Evolutionary conservation across 1,140 invertebrate genomes (phyloP).

Genomic region (Nasonia vitripennis): DNA sequence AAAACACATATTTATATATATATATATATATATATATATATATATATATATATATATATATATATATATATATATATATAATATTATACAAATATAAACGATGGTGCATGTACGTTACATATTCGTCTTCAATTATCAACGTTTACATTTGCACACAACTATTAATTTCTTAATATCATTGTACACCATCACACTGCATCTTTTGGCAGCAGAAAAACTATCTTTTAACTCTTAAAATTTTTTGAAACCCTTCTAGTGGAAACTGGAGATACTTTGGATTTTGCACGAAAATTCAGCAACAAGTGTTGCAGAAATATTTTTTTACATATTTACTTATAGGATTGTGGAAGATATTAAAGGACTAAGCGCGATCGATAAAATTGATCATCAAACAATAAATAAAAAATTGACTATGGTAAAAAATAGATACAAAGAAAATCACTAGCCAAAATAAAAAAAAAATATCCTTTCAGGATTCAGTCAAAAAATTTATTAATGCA

Average conservation of each 20-base stretch:
- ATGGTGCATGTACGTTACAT: constrained; percentile 24
- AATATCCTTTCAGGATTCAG: constrained; percentile 2
- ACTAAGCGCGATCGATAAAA: neutral
- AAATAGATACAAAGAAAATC: constrained; percentile 15
- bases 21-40: neutral
- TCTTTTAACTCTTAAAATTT: constrained; percentile 29
- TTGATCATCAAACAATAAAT: constrained; percentile 23
- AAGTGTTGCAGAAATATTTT: constrained; percentile 7
- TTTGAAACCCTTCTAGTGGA: constrained; percentile 8
- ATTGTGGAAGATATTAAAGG: constrained; percentile 28
- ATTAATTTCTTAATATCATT: constrained; percentile 43
- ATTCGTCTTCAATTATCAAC: constrained; percentile 15
- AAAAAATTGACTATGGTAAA: constrained; percentile 8
- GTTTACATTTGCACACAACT: constrained; percentile 40
- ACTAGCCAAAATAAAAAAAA: constrained; percentile 37
- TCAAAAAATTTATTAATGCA: constrained; percentile 18
- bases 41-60: constrained; percentile 1
- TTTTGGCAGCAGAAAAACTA: constrained; percentile 32
- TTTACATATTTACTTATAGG: constrained; percentile 30
- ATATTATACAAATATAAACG: constrained; percentile 48
- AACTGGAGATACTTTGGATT: neutral
- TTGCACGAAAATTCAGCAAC: constrained; percentile 10
- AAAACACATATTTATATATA: constrained; percentile 33
- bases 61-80: constrained; percentile 23
- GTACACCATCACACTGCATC: constrained; percentile 29